Conservation (phyloP, 2,113 vertebrate genomes). For the Tragelaphus imberbis region DNA sequence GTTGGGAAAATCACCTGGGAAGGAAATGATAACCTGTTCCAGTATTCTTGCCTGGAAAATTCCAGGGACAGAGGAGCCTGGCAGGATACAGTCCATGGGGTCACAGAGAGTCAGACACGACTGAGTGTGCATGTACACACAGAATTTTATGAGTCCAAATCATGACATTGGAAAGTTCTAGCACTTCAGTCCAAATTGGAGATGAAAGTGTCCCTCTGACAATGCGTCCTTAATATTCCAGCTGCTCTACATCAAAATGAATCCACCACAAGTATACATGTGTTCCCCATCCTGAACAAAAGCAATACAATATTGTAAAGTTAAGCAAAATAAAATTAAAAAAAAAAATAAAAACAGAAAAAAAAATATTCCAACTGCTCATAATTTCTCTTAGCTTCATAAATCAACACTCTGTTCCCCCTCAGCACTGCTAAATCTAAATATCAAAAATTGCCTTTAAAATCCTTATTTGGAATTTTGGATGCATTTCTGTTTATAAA, state of each 20-base stretch:
- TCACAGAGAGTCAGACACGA: background rate
- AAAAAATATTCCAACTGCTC: background rate
- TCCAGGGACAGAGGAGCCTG: background rate
- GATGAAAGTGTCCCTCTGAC: background rate
- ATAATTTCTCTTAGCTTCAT: background rate
- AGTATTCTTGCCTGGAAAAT: background rate
- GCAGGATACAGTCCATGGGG: rapidly evolving
- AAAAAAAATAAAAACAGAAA: too few relatives aligned
- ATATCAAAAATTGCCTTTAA: conserved; percentile 20
- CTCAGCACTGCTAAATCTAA: background rate
- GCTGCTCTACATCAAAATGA: background rate
- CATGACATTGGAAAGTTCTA: background rate
- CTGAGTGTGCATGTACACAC: background rate
- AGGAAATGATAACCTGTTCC: background rate
- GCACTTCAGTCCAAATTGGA: background rate
- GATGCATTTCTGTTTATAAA: background rate
- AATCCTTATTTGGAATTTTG: conserved; percentile 14
- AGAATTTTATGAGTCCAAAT: background rate
- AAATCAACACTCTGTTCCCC: conserved; percentile 11
- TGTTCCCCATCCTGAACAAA: too few relatives aligned
- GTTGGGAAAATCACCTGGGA: background rate
- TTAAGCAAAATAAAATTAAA: too few relatives aligned
- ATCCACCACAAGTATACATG: too few relatives aligned
- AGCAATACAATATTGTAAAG: too few relatives aligned
- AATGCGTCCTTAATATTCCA: background rate